Base-by-base conservation (phyloP, 2,888 invertebrate species). In the Glaucopsyche alexis region DNA sequence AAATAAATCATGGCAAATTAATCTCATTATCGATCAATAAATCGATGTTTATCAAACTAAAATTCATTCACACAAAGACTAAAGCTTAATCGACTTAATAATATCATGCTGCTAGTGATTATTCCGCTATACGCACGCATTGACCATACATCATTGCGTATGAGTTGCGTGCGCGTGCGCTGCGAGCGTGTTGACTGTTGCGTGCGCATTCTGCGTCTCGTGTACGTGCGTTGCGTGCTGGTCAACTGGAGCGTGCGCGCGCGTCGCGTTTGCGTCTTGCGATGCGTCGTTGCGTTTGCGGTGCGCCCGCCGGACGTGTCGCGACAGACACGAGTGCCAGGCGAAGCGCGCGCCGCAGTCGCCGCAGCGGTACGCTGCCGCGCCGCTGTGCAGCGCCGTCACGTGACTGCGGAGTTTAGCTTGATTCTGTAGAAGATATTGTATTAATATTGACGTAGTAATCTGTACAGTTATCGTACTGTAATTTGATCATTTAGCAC, bases 321-420 rank as follows among this genome's bases (percentile, higher is more conserved):
- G 74, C 0, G 90, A 88, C 0, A 91, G 81, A 70, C 91, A 91
- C 2, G 90, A 90, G 73, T 85, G 87, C 91, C 91, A 91, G 60
- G 84, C 85, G 82, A 91, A 91, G 6, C 85, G 78, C 0, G 90
- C 90, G 0, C 83, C 80, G 75, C 91, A 91, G 0, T 78, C 73
- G 0, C 40, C 55, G 72, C 91, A 91, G 14, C 79, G 79, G 71
- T 85, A 86, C 0, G 88, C 84, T 0, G 87, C 81, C 65, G 81
- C 81, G 0, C 81, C 79, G 9, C 84, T 85, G 82, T 92, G 91
- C 0, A 85, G 71, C 0, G 88, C 90, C 0, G 81, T 77, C 8
- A 88, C 84, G 76, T 91, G 91, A 0, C 80, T 80, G 8, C 88
- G 86, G 0, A 91, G 87, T 49, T 90, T 91, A 0, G 88, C 83